Evolutionary conservation across 2,888 invertebrate genomes (phyloP).

Genomic region (Meta bourneti): DNA sequence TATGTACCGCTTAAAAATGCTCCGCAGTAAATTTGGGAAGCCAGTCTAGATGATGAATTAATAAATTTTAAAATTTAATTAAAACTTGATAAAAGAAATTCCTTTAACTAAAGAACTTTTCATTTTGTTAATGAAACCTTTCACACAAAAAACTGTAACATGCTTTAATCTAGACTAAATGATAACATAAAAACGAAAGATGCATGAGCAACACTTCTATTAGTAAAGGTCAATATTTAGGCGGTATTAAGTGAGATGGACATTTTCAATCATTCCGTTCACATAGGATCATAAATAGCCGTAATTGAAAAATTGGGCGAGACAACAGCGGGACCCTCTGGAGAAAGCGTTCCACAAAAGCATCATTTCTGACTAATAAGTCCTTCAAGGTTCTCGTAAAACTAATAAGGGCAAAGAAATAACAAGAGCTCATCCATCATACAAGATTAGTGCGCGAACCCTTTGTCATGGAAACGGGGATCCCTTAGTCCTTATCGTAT

Average conservation of each 20-base stretch:
- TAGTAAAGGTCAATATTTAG: no score
- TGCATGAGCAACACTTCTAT: not conserved
- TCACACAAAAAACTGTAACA: no score
- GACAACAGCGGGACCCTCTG: not conserved
- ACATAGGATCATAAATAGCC: not conserved
- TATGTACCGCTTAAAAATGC: no score
- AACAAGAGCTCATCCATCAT: slow-evolving; percentile 58
- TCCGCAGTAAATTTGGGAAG: no score
- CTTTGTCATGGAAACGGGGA: slow-evolving; percentile 39
- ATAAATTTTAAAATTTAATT: no score
- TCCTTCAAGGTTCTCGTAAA: slow-evolving; percentile 5
- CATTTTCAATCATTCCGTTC: not conserved
- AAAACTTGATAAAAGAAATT: no score
- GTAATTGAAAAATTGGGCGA: slow-evolving; percentile 41
- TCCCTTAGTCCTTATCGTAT: not conserved
- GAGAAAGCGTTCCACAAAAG: not conserved
- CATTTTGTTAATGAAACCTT: no score
- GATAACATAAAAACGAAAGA: not conserved
- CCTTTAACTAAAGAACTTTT: no score
- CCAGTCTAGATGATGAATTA: no score
- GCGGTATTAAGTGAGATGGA: no score
- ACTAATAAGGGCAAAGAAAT: slow-evolving; percentile 47
- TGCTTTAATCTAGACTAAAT: no score
- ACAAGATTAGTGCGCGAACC: slow-evolving; percentile 15
- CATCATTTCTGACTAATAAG: slow-evolving; percentile 26